phyloP scores from a whole-genome alignment of 1,140 invertebrate genomes.

The Eurytemora carolleeae region DNA sequence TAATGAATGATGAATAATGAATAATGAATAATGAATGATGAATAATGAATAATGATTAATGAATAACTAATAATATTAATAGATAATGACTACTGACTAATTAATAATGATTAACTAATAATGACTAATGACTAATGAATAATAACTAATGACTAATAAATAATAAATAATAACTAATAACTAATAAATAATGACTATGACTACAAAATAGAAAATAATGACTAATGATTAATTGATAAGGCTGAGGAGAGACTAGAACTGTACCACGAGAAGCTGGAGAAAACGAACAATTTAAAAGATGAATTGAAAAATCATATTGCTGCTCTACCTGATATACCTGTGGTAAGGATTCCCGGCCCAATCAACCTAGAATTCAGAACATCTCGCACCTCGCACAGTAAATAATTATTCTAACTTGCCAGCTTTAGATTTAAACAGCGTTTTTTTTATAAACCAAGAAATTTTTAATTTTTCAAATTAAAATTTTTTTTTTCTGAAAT shows the following conservation, averaged over 20 bases:
- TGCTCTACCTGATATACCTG: slow-evolving; percentile 52
- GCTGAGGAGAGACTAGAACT: slow-evolving; percentile 37
- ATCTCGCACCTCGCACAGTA: no score
- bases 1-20: no score
- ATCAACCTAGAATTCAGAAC: no score
- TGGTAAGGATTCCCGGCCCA: no score
- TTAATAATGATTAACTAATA: neutral
- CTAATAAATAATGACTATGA: neutral
- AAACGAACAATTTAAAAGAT: slow-evolving; percentile 54
- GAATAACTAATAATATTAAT: no score
- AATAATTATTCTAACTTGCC: no score
- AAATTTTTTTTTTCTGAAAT: no score
- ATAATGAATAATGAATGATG: no score
- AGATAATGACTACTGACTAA: neutral
- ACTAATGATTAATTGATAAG: neutral
- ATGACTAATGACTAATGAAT: neutral
- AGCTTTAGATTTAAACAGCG: no score
- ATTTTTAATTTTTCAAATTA: no score
- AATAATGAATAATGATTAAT: no score
- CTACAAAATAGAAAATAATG: neutral
- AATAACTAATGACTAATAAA: neutral
- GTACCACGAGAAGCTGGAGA: slow-evolving; percentile 61
- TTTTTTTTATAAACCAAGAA: no score
- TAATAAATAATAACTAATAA: neutral
- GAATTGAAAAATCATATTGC: slow-evolving; percentile 79